Evolutionary conservation across 2,797 vertebrate species (phyloP), one percentile per base, ranked within the genome.

Genomic region (Ptychobarbus kaznakovi): DNA sequence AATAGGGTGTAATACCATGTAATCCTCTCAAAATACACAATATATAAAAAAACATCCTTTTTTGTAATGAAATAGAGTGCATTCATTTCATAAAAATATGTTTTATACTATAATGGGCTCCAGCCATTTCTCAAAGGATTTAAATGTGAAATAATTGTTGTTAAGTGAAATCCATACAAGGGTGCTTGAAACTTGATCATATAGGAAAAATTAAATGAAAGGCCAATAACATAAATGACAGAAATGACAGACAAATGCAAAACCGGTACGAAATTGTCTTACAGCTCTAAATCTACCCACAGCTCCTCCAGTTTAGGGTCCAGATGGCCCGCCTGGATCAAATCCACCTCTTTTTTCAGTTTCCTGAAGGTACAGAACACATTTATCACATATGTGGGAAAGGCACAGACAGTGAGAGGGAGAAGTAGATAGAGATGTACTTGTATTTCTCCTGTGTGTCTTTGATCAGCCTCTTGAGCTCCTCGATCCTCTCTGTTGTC

Each of bases 381-480:
- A 79, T 44, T 8, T 25, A 38, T 32, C 16, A 28, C 5, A 13
- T 44, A 53, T 35, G 40, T 25, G 63, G 68, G 32, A 53, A 46
- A 46, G 77, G 46, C n/a, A n/a, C n/a, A 44, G n/a, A 63, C 61
- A 20, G 22, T 16, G 13, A 40, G 32, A 74, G 40, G 7, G 18
- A 49, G 18, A 74, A 49, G 13, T 32, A n/a, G 22, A 22, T 25
- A 28, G 80, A 38, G 28, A 77, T 10, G 1, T 86, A 99, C 98
- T 97, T 98, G 89, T 99, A 99, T 92, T 97, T 97, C 90, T 99
- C 98, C 88, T 99, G 98, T 25, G 97, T 97, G 87, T 99, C 97
- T 92, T 97, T 96, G 89, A 99, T 96, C 0, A 99, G 93, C 91
- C 97, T 99, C 90, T 99, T 99, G 87, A 99, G 88, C 87, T 99